These are phyloP conservation scores for Adelges cooleyi DNA, from an alignment of 1,140 invertebrate genomes.

Conservation along the genomic window DNA sequence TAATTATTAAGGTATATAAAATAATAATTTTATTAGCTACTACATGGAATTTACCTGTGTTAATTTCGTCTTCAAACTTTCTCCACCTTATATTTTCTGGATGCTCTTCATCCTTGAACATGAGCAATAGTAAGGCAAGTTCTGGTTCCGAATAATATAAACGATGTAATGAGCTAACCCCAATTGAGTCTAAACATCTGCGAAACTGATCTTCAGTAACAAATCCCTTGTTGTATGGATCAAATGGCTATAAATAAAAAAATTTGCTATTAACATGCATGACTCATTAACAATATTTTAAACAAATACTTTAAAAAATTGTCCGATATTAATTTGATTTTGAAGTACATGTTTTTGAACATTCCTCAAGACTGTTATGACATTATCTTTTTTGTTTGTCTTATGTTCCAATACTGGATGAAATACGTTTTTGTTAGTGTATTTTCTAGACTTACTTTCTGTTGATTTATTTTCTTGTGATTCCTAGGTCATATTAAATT, in stretches of 20 bases:
- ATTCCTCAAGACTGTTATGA: neutral
- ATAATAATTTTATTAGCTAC: no score
- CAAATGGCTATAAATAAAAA: neutral
- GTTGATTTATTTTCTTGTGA: no score
- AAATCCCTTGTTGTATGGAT: neutral
- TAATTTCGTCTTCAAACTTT: neutral
- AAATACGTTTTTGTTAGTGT: neutral
- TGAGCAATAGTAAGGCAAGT: neutral
- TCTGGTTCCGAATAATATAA: neutral
- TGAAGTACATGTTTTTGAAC: neutral
- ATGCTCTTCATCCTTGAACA: neutral
- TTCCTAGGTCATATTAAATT: no score
- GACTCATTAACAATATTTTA: neutral
- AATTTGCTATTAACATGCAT: neutral
- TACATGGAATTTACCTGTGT: neutral
- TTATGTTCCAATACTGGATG: neutral
- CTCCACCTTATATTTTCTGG: neutral
- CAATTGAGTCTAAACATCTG: neutral
- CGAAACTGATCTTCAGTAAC: neutral
- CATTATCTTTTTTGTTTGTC: neutral
- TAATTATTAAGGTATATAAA: no score
- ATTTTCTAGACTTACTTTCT: neutral
- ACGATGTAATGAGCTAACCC: neutral
- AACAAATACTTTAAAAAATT: neutral
- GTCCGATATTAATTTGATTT: neutral